Base-by-base conservation (phyloP, 2,888 invertebrate genomes). In the Sphaerophoria rueppellii region DNA sequence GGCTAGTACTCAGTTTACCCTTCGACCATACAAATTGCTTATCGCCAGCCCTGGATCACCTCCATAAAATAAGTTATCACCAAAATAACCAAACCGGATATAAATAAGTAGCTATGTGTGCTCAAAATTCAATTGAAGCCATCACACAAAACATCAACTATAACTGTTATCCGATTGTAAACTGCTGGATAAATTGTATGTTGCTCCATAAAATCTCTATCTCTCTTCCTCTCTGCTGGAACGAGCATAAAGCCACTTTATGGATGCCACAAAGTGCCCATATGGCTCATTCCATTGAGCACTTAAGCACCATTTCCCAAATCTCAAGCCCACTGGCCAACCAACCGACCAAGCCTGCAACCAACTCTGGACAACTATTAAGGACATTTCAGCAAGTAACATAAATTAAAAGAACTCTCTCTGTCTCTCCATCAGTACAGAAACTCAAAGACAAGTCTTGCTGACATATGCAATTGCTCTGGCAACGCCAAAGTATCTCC, bases 381-480 rank as follows among this genome's bases (percentile, higher is more conserved):
- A 85, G 69, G 63, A 70, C 58, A 6, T 40, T n/a, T n/a, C 48
- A 67, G 67, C 67, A 54, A 77, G 85, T 72, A 73, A 81, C 85
- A 85, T 81, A 85, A 85, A 85, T 85, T 81, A 81, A 77, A 72
- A 81, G 80, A 61, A 80, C 83, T 69, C 57, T 16, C 24, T 48
- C 43, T 32, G 34, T 55, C 32, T 63, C 43, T 67, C 34, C 54
- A 58, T 67, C 4, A 14, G 14, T 2, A 40, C 16, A 14, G 11
- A 37, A 14, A 70, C 61, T 57, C 55, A 40, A 40, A 4, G 7
- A 46, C 4, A 14, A 71, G 57, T 85, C 58, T 43, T 85, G 85
- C 85, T 85, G 85, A 85, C 85, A 85, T 81, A 81, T 81, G 81
- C 85, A 81, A 75, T 85, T 85, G 76, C 52, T 58, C 5, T 7